A percentile compares a stretch with the other conserved stretches of the same genome.
Evolutionary conservation across 23 tunicate species (phyloP).

Genomic region (Phallusia fumigata): DNA sequence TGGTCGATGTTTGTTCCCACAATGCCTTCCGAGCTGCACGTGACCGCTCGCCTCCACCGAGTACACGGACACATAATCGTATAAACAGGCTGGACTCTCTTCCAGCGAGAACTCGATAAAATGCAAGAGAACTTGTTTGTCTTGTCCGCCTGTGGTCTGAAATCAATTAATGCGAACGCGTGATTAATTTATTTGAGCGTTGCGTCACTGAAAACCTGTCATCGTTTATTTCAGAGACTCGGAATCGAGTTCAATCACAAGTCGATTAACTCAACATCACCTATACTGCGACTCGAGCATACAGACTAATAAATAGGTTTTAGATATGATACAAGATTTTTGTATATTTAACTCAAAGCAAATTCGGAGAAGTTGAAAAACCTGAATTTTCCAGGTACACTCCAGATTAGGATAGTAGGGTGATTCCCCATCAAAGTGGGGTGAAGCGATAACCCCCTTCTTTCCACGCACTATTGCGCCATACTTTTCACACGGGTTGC

Average conservation of each 20-base stretch:
- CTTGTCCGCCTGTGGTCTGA: not conserved
- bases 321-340: too few species aligned
- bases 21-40: not conserved
- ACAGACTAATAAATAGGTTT: too few species aligned
- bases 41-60: not conserved
- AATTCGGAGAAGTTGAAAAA: too few species aligned
- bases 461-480: not conserved
- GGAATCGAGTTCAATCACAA: not conserved
- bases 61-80: constrained; percentile 1
- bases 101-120: not conserved
- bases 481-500: not conserved
- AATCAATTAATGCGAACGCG: not conserved
- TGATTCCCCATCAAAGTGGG: not conserved
- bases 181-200: too few species aligned
- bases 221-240: too few species aligned
- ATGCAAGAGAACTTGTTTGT: not conserved
- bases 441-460: not conserved
- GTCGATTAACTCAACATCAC: too few species aligned
- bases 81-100: not conserved
- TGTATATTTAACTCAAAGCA: too few species aligned
- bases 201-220: too few species aligned
- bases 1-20: not conserved
- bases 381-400: constrained; percentile 2
- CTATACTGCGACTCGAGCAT: too few species aligned
- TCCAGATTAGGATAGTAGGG: not conserved